Conservation (phyloP, 1,140 invertebrate species). For the Zaprionus vittiger region DNA sequence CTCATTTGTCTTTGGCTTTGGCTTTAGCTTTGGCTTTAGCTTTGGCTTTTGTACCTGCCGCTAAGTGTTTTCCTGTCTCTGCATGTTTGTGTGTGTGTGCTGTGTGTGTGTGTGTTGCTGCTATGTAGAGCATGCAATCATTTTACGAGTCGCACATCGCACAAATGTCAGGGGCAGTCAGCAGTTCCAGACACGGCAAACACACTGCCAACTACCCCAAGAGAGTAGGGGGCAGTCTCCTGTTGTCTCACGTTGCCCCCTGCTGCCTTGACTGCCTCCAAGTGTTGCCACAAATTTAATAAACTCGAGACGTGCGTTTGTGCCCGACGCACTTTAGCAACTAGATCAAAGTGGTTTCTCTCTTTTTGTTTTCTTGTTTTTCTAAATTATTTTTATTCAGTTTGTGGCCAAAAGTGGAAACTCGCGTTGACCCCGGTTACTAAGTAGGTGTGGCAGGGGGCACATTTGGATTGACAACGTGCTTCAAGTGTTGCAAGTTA, state of each 20-base stretch:
- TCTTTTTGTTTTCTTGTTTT: conserved; percentile 26
- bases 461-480: conserved; percentile 10
- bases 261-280: conserved; percentile 25
- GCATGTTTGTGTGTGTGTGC: conserved; percentile 27
- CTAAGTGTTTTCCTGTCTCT: conserved; percentile 69
- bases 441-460: conserved; percentile 27
- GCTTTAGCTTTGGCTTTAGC: conserved; percentile 36
- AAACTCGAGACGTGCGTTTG: conserved; percentile 79
- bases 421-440: conserved; percentile 46
- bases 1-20: conserved; percentile 47
- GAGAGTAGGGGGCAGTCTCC: neutral
- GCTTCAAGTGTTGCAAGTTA: neutral
- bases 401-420: conserved; percentile 61
- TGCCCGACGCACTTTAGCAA: conserved; percentile 68
- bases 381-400: conserved; percentile 65
- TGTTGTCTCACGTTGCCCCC: neutral
- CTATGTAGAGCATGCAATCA: conserved; percentile 78
- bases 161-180: conserved; percentile 75
- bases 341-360: conserved; percentile 74
- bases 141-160: conserved; percentile 71
- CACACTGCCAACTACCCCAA: conserved; percentile 14
- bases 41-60: conserved; percentile 64
- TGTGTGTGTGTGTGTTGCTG: conserved; percentile 56
- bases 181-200: conserved; percentile 37
- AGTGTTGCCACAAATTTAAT: conserved; percentile 81